Conservation (phyloP, 1,140 invertebrate species). For the Atopsyche davidsoni region DNA sequence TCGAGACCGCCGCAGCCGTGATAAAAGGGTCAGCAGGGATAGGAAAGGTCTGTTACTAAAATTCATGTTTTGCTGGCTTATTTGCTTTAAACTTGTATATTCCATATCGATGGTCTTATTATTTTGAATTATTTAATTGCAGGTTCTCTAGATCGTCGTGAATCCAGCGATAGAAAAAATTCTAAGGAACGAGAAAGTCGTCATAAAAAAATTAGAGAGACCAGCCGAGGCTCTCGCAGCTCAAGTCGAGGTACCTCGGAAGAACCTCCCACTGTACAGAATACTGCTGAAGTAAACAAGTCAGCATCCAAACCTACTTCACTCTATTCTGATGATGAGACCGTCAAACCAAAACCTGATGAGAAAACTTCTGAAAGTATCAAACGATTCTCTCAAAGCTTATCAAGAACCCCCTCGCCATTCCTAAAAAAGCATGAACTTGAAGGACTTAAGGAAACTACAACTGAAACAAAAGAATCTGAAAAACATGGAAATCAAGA, state of each 20-base stretch:
- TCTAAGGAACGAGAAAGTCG: conserved; percentile 25
- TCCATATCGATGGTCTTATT: not conserved
- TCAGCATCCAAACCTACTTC: conserved; percentile 32
- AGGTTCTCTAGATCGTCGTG: conserved; percentile 32
- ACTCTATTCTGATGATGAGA: conserved; percentile 43
- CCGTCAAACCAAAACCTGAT: conserved; percentile 31
- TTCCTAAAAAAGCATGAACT: conserved; percentile 72
- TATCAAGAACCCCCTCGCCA: conserved; percentile 72
- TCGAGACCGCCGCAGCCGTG: conserved; percentile 19
- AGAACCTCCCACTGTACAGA: conserved; percentile 34
- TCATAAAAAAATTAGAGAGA: conserved; percentile 20
- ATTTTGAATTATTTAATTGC: not conserved
- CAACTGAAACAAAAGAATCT: conserved; percentile 38
- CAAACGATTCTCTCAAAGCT: conserved; percentile 57
- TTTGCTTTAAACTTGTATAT: conserved; percentile 1
- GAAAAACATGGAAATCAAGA: conserved; percentile 26
- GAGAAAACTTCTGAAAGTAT: conserved; percentile 30
- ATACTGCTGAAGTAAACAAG: conserved; percentile 31
- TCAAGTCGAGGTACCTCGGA: conserved; percentile 47
- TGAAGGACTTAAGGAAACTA: conserved; percentile 43
- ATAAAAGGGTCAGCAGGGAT: conserved; percentile 20
- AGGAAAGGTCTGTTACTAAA: not conserved
- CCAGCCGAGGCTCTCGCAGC: too few relatives aligned
- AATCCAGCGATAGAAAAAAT: conserved; percentile 22
- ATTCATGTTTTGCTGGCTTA: not conserved